Percentiles rank a stretch among this genome's conserved stretches.
phyloP scores from a whole-genome alignment of 2,888 invertebrate genomes.

The Oligia latruncula region DNA sequence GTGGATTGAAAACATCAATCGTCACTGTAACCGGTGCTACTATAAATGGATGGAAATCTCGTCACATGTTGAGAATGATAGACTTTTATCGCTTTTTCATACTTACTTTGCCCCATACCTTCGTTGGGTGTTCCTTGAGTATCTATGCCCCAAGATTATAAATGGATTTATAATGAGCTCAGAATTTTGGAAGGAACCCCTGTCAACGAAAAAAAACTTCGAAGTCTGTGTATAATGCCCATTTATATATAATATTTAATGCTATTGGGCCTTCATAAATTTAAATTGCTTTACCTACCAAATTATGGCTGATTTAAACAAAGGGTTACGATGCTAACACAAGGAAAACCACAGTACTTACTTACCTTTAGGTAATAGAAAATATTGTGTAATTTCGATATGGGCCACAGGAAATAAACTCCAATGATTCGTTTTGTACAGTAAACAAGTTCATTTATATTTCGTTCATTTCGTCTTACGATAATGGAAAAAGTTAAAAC shows the following conservation, averaged over 20 bases:
- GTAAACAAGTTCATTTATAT: conserved; percentile 19
- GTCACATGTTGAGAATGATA: conserved; percentile 31
- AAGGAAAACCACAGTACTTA: not conserved
- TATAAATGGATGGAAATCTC: conserved; percentile 52
- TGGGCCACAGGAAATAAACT: not conserved
- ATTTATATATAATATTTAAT: conserved; percentile 24
- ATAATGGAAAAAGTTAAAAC: conserved; percentile 30
- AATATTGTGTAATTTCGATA: not conserved
- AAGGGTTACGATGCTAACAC: not conserved
- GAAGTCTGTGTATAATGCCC: conserved; percentile 6
- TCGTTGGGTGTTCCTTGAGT: conserved; percentile 14
- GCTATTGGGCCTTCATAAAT: not conserved
- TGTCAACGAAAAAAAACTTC: conserved; percentile 29
- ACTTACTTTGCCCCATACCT: conserved; percentile 24
- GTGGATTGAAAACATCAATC: conserved; percentile 58
- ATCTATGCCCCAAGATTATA: conserved; percentile 48
- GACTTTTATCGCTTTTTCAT: conserved; percentile 26
- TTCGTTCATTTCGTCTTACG: conserved; percentile 12
- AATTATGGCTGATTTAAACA: not conserved
- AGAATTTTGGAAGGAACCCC: conserved; percentile 33
- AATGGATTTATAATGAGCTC: conserved; percentile 59
- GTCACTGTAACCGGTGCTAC: conserved; percentile 32
- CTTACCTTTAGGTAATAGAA: not conserved
- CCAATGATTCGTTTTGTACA: conserved; percentile 8
- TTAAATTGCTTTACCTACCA: not conserved